A percentile compares a stretch with the other conserved stretches of the same genome.
Conservation (phyloP, 2,888 invertebrate species). For the Drosophila hamatofila region DNA sequence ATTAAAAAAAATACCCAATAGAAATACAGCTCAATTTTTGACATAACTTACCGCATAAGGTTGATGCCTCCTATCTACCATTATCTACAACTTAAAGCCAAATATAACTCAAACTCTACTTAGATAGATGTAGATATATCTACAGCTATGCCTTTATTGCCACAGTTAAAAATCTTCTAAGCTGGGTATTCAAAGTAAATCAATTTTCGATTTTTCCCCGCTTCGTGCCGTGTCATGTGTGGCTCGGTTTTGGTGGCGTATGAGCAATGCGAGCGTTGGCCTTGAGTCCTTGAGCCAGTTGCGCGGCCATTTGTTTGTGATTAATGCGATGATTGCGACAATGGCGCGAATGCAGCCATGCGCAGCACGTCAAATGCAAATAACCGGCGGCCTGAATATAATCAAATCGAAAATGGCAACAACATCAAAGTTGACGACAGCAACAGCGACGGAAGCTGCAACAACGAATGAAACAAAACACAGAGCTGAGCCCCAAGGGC, state of each 20-base stretch:
- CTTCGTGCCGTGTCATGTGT: not conserved
- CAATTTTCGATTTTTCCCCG: constrained; percentile 5
- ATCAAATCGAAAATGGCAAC: constrained; percentile 74
- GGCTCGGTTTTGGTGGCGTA: constrained; percentile 14
- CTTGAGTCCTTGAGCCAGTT: constrained; percentile 60
- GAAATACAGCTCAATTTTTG: no score
- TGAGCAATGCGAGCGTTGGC: constrained; percentile 32
- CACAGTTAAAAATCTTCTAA: not conserved
- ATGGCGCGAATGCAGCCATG: constrained; percentile 62
- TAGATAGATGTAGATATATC: no score
- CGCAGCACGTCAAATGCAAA: constrained; percentile 75
- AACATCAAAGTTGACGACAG: constrained; percentile 65
- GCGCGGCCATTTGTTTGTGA: constrained; percentile 61
- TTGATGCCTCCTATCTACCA: no score
- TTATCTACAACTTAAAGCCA: no score
- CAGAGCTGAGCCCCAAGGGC: constrained; percentile 42
- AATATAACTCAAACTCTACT: no score
- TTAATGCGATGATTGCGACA: constrained; percentile 69
- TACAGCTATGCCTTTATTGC: not conserved
- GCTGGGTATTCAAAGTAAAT: constrained; percentile 2
- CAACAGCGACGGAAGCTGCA: constrained; percentile 71
- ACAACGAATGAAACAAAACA: constrained; percentile 43
- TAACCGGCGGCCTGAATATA: constrained; percentile 70
- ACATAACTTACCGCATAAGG: no score
- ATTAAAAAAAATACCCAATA: no score